A percentile compares a stretch with the other conserved stretches of the same genome.
phyloP scores from a whole-genome alignment of 2,888 invertebrate species.

The Ophraella communa region DNA sequence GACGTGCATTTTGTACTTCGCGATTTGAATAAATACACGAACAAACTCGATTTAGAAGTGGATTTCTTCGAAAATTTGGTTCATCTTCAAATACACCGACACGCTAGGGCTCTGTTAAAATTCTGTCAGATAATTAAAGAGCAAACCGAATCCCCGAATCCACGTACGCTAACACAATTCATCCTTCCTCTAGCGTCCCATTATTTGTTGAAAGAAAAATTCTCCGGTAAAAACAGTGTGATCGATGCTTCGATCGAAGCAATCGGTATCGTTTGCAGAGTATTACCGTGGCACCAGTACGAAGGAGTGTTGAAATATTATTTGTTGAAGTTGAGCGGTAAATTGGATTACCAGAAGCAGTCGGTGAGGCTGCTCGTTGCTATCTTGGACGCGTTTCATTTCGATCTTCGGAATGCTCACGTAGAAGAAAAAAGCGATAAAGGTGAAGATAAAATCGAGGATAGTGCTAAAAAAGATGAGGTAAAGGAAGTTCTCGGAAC shows the following conservation, averaged over 20 bases:
- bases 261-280: conserved; percentile 75
- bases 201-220: conserved; percentile 81
- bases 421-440: too few relatives aligned
- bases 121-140: conserved; percentile 73
- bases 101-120: conserved; percentile 81
- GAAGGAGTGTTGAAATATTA: conserved; percentile 82
- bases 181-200: conserved; percentile 83
- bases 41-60: conserved; percentile 78
- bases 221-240: conserved; percentile 77
- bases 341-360: conserved; percentile 81
- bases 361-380: conserved; percentile 77
- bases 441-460: conserved; percentile 41
- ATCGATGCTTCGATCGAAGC: conserved; percentile 86
- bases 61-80: conserved; percentile 95
- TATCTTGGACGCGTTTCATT: conserved; percentile 91
- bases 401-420: conserved; percentile 74
- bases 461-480: conserved; percentile 41
- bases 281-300: conserved; percentile 91
- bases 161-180: conserved; percentile 81
- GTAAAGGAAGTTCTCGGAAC: conserved; percentile 40
- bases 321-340: conserved; percentile 74
- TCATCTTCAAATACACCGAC: conserved; percentile 86
- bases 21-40: conserved; percentile 73
- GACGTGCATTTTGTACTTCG: conserved; percentile 73
- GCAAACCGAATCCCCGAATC: conserved; percentile 66